Evolutionary conservation across 2,797 vertebrate genomes (phyloP), one percentile per base, ranked within the genome.

Genomic region (Gambelia wislizenii): DNA sequence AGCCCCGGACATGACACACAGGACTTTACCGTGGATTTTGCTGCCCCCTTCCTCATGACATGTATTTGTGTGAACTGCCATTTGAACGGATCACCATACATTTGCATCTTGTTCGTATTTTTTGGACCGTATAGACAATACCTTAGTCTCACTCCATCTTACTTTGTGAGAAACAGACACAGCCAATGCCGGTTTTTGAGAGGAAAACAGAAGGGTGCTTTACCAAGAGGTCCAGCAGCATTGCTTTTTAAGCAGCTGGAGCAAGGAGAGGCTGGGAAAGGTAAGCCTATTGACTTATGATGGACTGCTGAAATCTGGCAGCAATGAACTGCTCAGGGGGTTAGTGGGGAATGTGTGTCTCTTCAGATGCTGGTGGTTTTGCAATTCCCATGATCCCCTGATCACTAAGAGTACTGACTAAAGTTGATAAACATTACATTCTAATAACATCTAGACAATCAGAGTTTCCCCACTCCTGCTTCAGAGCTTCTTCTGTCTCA

Each of bases 121-220:
- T n/a, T n/a, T n/a, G n/a, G n/a, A n/a, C n/a, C n/a, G n/a, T n/a
- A n/a, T n/a, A n/a, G n/a, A n/a, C n/a, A n/a, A n/a, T n/a, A n/a
- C n/a, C n/a, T n/a, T n/a, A n/a, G n/a, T n/a, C n/a, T n/a, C n/a
- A n/a, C n/a, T n/a, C n/a, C 49, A 77, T 14, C 61, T n/a, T n/a
- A 72, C 69, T n/a, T 30, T 36, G 9, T 76, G 1, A 16, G 0
- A 0, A 9, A 81, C 33, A 2, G 18, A 22, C 10, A 75, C 42
- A 3, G 47, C 6, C 20, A 79, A 3, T 64, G 56, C 44, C n/a
- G n/a, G 44, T 52, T 16, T 27, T 39, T 75, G 52, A 30, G 27
- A 25, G 78, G 4, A 5, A 18, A 8, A 0, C 30, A 8, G 4
- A 42, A 14, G 20, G 13, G 70, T 47, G 27, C 3, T 27, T 59